Base-by-base conservation (phyloP, 1,140 invertebrate genomes). In the Globodera rostochiensis region DNA sequence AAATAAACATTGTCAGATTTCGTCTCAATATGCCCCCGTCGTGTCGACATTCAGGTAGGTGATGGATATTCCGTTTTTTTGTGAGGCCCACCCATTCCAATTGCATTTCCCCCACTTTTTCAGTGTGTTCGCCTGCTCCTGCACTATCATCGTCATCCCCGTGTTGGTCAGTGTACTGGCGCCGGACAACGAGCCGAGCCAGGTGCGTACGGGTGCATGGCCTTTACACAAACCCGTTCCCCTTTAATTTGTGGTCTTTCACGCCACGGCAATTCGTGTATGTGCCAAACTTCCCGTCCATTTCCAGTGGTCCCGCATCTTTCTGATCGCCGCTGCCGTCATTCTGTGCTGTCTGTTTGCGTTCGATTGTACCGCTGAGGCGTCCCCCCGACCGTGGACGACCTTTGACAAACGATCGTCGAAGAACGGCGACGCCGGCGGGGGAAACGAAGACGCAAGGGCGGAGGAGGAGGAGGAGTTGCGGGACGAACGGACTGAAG, bases 311-410 rank as follows among this genome's bases (percentile, higher is more conserved):
- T 47, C 80, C 1, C 25, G 73, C 74, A 83, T 83, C 21, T 83
- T 83, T 73, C 46, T 82, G 57, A 67, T 82, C 13, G 71, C 46
- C 15, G 19, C 78, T 25, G 69, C 60, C 15, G 80, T 73, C 47
- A 73, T 74, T 36, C n/a, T 79, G n/a, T 46, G 15, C 21, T 75
- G 71, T 53, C 83, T 79, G 67, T 11, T 85, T 7, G 60, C 79
- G 6, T 86, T 85, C 46, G 85, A 84, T 64, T 84, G 36, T 53
- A 86, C 75, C 53, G 77, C 82, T 21, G 73, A 86, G 83, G 69
- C 50, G 53, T 50, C 64, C 15, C 80, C 84, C n/a, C 21, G 84
- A 45, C 80, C 84, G 36, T 84, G 83, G 83, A 74, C 83, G 15
- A 49, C 57, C 25, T 60, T 50, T 49, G 57, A 76, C 45, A 76